phyloP scores from a whole-genome alignment of 2,113 vertebrate species.

The Microcebus lehilahytsara region DNA sequence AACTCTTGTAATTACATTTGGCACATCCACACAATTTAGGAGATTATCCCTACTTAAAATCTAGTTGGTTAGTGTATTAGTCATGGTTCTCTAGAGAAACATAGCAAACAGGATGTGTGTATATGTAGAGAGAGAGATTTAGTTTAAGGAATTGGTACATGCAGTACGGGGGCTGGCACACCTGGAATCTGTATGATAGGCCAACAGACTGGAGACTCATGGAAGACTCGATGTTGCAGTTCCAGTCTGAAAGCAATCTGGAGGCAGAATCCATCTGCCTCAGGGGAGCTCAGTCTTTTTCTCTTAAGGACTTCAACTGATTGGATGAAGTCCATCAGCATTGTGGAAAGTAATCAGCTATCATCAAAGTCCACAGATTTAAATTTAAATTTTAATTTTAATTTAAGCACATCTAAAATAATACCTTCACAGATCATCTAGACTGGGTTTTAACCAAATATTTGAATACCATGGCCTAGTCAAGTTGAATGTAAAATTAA shows the following conservation, averaged over 20 bases:
- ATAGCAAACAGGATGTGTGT: not conserved
- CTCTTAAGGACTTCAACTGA: not conserved
- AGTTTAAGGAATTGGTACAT: not conserved
- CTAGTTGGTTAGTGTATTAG: not conserved
- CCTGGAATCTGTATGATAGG: fast-evolving
- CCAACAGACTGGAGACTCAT: not conserved
- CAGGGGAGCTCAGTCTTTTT: not conserved
- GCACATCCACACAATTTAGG: fast-evolving
- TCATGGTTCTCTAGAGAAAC: not conserved
- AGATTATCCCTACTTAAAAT: not conserved
- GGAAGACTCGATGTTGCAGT: fast-evolving
- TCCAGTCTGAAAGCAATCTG: not conserved
- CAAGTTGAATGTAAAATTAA: not conserved
- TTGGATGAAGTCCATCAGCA: not conserved
- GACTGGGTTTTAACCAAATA: not conserved
- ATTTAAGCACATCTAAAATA: not conserved
- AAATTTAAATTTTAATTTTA: not conserved
- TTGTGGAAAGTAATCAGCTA: not conserved
- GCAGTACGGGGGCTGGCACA: fast-evolving
- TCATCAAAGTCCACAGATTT: not conserved
- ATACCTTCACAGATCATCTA: not conserved
- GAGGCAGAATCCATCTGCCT: not conserved
- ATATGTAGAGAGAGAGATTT: not conserved
- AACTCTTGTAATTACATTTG: not conserved
- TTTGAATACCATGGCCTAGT: not conserved